Base-by-base conservation (phyloP, 2,797 vertebrate genomes). In the Cephalopachus bancanus region DNA sequence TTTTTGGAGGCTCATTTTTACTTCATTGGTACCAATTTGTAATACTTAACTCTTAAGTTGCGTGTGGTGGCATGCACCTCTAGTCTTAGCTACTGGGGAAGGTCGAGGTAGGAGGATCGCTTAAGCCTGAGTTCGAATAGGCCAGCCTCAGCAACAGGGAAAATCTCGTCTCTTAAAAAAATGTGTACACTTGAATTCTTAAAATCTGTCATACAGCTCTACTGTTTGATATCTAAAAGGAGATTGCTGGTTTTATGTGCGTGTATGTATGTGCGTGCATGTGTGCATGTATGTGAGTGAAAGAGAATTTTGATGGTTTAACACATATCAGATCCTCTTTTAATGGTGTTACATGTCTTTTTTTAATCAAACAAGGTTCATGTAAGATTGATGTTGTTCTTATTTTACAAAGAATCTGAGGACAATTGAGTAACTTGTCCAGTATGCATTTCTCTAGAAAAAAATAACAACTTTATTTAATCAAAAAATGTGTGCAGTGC, bases 251-350 rank as follows among this genome's bases (percentile, higher is more conserved):
- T 15, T 59, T 10, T 26, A 4, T 64, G 5, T 59, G 16, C 49
- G 1, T 71, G 8, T 49, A 15, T 57, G 12, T 49, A 9, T 57
- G 8, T 51, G 14, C 24, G 9, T 37, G 3, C 44, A 8, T 12
- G 17, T 44, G 15, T 12, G 1, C 19, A 7, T 67, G 0, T 10
- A 2, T 15, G 11, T 5, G 24, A 49, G 33, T 33, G 3, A 22
- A 14, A 59, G 26, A 84, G 1, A 49, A 83, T 69, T 83, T 33
- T 75, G 19, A 74, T 62, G 19, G 7, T 79, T 76, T 75, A 57
- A 53, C 3, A 84, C 72, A 0, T 74, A 1, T 26, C 10, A 17
- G 26, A 11, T 37, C 2, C 11, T 72, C 20, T 14, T 65, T n/a
- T 69, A 44, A 19, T 79, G 8, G 6, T 64, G 71, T 49, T 64